Evolutionary conservation across 2,888 invertebrate species (phyloP), one percentile per base, ranked within the genome.

Genomic region (Pristionchus maxplancki): DNA sequence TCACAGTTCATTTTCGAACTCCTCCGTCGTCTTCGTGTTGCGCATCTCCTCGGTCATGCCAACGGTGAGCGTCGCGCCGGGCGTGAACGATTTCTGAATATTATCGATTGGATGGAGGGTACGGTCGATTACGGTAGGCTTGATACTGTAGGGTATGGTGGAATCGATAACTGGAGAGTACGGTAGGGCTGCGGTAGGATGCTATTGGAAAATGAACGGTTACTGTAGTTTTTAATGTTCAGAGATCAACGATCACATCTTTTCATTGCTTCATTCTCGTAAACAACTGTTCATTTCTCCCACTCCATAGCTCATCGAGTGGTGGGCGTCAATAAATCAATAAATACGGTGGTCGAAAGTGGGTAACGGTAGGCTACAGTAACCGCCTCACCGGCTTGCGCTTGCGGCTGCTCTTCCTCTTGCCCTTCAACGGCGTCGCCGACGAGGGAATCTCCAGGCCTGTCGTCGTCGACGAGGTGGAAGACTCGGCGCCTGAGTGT

Each of bases 1-100:
- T 71, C 37, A 71, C 78, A 78, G 44, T 17, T 44, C 28, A 24
- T 78, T 78, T n/a, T 78, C 78, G 78, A 78, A 78, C 48, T 78
- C 78, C 78, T 78, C 78, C 28, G 24, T 8, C 11, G 78, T n/a
- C 44, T 78, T 78, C 13, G 24, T 6, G 9, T 78, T 44, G 13
- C 78, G 78, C 78, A 78, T 78, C 44, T 48, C 78, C 24, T 71
- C 40, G 37, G 71, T 71, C 34, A 78, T 3, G 44, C 78, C 78
- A 9, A 1, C 15, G 3, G 78, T 78, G n/a, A 78, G 78, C 24
- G 9, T 24, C 1, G 20, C 78, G 11, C 28, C 20, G 5, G 78
- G 78, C 11, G 44, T 44, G 78, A 78, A 78, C 20, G 78, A n/a
- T 8, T 40, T 40, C 78, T 78, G 78, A 2, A 48, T n/a, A n/a